Evolutionary conservation across 1,140 invertebrate genomes (phyloP).

Genomic region (Trachelipus rathkii): DNA sequence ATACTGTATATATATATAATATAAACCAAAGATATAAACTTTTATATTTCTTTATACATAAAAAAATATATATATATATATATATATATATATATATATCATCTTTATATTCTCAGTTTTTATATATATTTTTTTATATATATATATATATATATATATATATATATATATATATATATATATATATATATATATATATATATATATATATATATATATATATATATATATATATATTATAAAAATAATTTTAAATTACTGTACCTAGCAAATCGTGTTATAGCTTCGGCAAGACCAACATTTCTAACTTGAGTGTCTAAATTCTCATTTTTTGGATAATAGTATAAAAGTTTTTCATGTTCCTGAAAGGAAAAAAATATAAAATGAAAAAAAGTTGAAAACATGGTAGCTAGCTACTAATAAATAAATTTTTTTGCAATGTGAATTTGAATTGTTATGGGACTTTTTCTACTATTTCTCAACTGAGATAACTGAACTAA

Average conservation of each 20-base stretch:
- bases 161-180: not conserved
- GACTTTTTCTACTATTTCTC: too few relatives aligned
- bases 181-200: not conserved
- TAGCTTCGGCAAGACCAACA: conserved; percentile 85
- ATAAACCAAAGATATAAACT: too few relatives aligned
- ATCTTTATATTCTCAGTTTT: too few relatives aligned
- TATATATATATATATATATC: too few relatives aligned
- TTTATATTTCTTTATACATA: too few relatives aligned
- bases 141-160: not conserved
- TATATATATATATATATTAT: conserved; percentile 21
- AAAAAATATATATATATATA: too few relatives aligned
- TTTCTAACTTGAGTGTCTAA: conserved; percentile 79
- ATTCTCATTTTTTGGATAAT: conserved; percentile 71
- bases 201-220: conserved; percentile 3
- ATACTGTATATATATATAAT: too few relatives aligned
- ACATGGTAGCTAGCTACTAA: too few relatives aligned
- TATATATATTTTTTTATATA: not conserved
- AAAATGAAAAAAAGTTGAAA: conserved; percentile 26
- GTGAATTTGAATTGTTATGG: too few relatives aligned
- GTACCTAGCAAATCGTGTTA: conserved; percentile 87
- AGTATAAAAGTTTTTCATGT: conserved; percentile 82
- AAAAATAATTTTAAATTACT: too few relatives aligned
- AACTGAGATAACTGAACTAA: too few relatives aligned
- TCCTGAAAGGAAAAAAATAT: conserved; percentile 63
- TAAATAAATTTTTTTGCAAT: too few relatives aligned